These are phyloP conservation scores for Agonopterix subpropinquella DNA, from an alignment of 2,888 invertebrate species.

Conservation along the genomic window DNA sequence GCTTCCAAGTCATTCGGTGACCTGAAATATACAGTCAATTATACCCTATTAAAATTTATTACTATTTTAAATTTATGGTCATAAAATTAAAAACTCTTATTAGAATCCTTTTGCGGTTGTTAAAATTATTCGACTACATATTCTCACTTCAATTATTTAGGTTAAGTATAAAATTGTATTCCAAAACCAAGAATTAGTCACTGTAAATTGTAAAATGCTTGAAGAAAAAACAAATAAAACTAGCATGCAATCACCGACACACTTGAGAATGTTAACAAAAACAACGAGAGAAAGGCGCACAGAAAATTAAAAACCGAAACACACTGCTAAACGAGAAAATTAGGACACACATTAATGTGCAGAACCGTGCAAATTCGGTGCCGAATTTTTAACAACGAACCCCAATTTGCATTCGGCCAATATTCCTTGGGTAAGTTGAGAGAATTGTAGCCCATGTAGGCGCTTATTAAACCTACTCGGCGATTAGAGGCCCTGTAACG, in stretches of 20 bases:
- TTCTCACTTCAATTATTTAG: too few relatives aligned
- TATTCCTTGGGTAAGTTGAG: constrained; percentile 74
- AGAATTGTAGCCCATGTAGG: constrained; percentile 72
- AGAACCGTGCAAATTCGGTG: constrained; percentile 34
- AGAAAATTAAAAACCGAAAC: constrained; percentile 3
- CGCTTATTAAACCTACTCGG: constrained; percentile 57
- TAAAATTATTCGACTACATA: too few relatives aligned
- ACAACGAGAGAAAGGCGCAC: constrained; percentile 1
- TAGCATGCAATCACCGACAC: constrained; percentile 11
- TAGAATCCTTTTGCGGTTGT: neutral
- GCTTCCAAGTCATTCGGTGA: constrained; percentile 84
- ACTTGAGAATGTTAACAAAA: constrained; percentile 3
- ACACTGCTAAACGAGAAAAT: constrained; percentile 19
- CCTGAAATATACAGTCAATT: constrained; percentile 28
- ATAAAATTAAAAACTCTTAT: neutral
- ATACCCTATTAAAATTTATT: neutral
- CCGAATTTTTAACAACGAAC: constrained; percentile 66
- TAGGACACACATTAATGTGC: constrained; percentile 27
- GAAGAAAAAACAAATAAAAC: neutral
- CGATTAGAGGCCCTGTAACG: constrained; percentile 69
- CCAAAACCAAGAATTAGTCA: too few relatives aligned
- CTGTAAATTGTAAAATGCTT: too few relatives aligned
- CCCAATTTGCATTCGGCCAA: constrained; percentile 78
- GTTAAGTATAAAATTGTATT: too few relatives aligned
- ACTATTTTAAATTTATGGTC: too few relatives aligned